phyloP scores from a whole-genome alignment of 1,140 invertebrate species.

The Drosophila nigromelanica region DNA sequence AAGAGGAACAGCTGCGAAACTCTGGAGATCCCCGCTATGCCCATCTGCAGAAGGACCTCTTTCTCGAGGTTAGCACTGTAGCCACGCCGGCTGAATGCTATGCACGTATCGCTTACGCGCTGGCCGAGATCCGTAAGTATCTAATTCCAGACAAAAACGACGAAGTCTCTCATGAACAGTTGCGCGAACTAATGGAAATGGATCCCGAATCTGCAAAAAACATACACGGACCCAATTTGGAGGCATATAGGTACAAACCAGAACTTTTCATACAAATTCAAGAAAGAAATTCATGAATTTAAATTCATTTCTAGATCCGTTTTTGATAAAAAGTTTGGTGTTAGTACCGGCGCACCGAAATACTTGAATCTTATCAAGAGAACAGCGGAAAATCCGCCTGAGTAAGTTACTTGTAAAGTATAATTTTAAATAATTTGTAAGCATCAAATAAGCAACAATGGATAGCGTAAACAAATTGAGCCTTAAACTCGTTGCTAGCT shows the following conservation, averaged over 20 bases:
- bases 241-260: slow-evolving; percentile 58
- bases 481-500: slow-evolving; percentile 13
- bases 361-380: slow-evolving; percentile 68
- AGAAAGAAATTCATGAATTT: not conserved
- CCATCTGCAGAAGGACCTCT: slow-evolving; percentile 94
- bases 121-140: slow-evolving; percentile 91
- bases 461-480: slow-evolving; percentile 15
- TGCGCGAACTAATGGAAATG: slow-evolving; percentile 80
- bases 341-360: slow-evolving; percentile 57
- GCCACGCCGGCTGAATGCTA: slow-evolving; percentile 94
- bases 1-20: slow-evolving; percentile 93
- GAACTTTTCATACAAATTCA: not conserved
- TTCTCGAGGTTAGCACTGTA: slow-evolving; percentile 93
- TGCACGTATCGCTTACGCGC: slow-evolving; percentile 91
- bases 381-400: slow-evolving; percentile 75
- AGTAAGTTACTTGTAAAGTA: slow-evolving; percentile 82
- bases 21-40: slow-evolving; percentile 94
- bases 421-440: slow-evolving; percentile 61
- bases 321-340: slow-evolving; percentile 72
- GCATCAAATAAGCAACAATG: slow-evolving; percentile 11
- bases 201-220: slow-evolving; percentile 74
- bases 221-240: slow-evolving; percentile 64
- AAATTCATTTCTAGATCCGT: slow-evolving; percentile 55
- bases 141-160: slow-evolving; percentile 88
- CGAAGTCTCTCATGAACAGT: slow-evolving; percentile 78